These are phyloP conservation scores for Zaprionus nigranus DNA, from an alignment of 1,140 invertebrate species.

Conservation along the genomic window DNA sequence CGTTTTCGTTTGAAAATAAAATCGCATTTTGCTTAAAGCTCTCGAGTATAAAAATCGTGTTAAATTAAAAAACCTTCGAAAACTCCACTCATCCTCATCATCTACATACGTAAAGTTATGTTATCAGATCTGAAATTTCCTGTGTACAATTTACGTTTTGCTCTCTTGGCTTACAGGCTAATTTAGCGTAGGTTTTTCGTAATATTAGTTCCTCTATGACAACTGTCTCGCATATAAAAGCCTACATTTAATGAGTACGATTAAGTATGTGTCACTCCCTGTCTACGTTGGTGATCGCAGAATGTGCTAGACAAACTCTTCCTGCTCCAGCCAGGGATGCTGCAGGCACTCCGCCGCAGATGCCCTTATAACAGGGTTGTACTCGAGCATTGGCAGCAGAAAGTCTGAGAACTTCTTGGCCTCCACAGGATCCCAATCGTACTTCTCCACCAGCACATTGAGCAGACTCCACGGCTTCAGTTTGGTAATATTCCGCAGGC, in stretches of 20 bases:
- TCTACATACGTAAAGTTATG: background rate
- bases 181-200: slow-evolving; percentile 48
- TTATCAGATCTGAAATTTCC: slow-evolving; percentile 13
- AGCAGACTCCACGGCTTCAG: slow-evolving; percentile 97
- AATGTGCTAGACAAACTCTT: slow-evolving; percentile 75
- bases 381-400: slow-evolving; percentile 97
- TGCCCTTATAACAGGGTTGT: slow-evolving; percentile 95
- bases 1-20: slow-evolving; percentile 44
- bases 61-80: slow-evolving; percentile 76
- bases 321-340: slow-evolving; percentile 95
- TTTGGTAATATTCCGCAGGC: slow-evolving; percentile 95
- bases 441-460: slow-evolving; percentile 97
- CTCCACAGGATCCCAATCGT: slow-evolving; percentile 94
- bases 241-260: slow-evolving; percentile 49
- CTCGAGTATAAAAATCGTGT: slow-evolving; percentile 75
- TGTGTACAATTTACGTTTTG: slow-evolving; percentile 18
- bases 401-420: slow-evolving; percentile 97
- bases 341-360: slow-evolving; percentile 96
- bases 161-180: slow-evolving; percentile 29
- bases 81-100: slow-evolving; percentile 41
- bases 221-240: slow-evolving; percentile 43
- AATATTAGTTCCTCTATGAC: slow-evolving; percentile 44
- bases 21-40: slow-evolving; percentile 70
- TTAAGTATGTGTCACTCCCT: slow-evolving; percentile 20
- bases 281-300: slow-evolving; percentile 35